Base-by-base conservation (phyloP, 1,140 invertebrate species). In the Drosophila santomea region DNA sequence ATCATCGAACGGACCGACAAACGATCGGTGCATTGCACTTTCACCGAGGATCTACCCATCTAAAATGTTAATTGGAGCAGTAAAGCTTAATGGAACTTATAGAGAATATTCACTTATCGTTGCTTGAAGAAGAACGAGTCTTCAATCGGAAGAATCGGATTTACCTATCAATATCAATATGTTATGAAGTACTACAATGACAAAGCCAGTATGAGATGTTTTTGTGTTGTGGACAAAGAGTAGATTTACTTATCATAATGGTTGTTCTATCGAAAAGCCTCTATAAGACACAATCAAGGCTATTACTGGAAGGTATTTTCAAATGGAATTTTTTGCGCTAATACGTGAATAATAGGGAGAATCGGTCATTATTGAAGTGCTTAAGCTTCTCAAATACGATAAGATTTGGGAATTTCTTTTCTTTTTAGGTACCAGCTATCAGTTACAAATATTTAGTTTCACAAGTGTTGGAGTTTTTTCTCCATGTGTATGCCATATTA, bases 1-100 rank as follows among this genome's bases (percentile, higher is more conserved):
- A 62, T 58, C 25, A 41, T 41, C 32, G 25, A 15, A 23, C 39
- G 28, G 17, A 7, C 15, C 15, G 6, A 12, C 23, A n/a, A 38
- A 25, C 32, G 54, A 41, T 57, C 38, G 28, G 20, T 15, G 38
- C 12, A 56, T 15, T 36, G 50, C 32, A 35, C 28, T 17, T 51
- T 36, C 50, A 36, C 50, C 36, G 50, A 12, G 50, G 28, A 36
- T 36, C 35, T 17, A 5, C 47, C 25, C 10, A 48, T 48, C 23
- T 4, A 4, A 6, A 14, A 20, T 20, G 7, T 8, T 32, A 32
- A 32, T 32, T 7, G 7, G 28, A 28, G 6, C 4, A 28, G 5
- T 7, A 28, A 7, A 7, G 28, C 28, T 28, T 7, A 6, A 28
- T 7, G 1, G 28, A 28, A 28, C 6, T 7, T 28, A 28, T 7